Percentiles rank a stretch among this genome's conserved stretches.
Evolutionary conservation across 2,888 invertebrate genomes (phyloP).

Genomic region (Cheilosia impressa): DNA sequence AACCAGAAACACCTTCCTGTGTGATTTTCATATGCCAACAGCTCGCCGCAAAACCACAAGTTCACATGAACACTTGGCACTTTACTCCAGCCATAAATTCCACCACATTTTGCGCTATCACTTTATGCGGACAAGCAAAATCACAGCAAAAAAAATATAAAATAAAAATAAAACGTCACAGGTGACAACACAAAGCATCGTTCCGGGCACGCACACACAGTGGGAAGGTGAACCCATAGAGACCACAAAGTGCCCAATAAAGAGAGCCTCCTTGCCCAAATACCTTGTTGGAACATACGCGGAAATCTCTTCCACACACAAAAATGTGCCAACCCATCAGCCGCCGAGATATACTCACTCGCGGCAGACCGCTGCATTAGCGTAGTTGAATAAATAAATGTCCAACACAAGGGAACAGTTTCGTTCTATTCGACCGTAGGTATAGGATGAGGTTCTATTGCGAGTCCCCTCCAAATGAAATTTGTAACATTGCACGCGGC

Average conservation of each 20-base stretch:
- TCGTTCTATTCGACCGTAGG: slow-evolving; percentile 32
- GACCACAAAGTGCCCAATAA: slow-evolving; percentile 46
- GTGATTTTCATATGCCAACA: slow-evolving; percentile 32
- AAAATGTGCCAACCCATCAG: slow-evolving; percentile 36
- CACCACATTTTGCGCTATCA: slow-evolving; percentile 48
- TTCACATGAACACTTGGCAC: slow-evolving; percentile 32
- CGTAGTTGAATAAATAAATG: slow-evolving; percentile 59
- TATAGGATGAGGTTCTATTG: slow-evolving; percentile 25
- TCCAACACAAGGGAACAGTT: slow-evolving; percentile 22
- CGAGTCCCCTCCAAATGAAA: slow-evolving; percentile 57
- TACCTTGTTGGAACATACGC: slow-evolving; percentile 45
- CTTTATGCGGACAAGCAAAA: slow-evolving; percentile 33
- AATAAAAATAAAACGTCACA: slow-evolving; percentile 9
- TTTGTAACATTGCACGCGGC: slow-evolving; percentile 66
- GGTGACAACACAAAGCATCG: slow-evolving; percentile 45
- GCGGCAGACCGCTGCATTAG: slow-evolving; percentile 51
- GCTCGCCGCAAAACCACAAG: slow-evolving; percentile 26
- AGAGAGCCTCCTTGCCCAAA: slow-evolving; percentile 47
- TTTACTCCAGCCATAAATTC: slow-evolving; percentile 23
- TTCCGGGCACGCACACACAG: slow-evolving; percentile 27
- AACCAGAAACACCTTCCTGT: slow-evolving; percentile 10
- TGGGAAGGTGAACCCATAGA: slow-evolving; percentile 23
- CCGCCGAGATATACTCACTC: slow-evolving; percentile 17
- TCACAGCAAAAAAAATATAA: slow-evolving; percentile 17
- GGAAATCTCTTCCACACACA: slow-evolving; percentile 62